phyloP scores from a whole-genome alignment of 2,797 vertebrate genomes.

The Brotula barbata region DNA sequence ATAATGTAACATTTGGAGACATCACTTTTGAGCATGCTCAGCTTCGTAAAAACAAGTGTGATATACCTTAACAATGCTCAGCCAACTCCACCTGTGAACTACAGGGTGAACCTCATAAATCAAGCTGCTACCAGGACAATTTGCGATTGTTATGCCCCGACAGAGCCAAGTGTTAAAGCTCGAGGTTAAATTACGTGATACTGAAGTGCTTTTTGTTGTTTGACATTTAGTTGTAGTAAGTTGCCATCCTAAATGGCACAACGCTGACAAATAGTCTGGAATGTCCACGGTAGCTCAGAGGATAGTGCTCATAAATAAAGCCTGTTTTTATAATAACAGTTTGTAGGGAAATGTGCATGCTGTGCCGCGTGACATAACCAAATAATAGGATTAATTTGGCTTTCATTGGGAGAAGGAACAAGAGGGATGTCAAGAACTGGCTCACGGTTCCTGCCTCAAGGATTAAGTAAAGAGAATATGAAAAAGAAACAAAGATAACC shows the following conservation, averaged over 20 bases:
- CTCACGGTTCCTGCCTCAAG: too few relatives aligned
- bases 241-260: constrained; percentile 22
- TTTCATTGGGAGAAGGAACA: constrained; percentile 61
- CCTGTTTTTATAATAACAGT: constrained; percentile 39
- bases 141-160: neutral
- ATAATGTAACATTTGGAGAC: neutral
- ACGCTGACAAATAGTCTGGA: constrained; percentile 44
- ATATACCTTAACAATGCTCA: neutral
- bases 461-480: too few relatives aligned
- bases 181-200: constrained; percentile 1
- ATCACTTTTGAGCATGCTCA: neutral
- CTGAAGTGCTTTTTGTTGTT: constrained; percentile 32
- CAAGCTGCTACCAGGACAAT: constrained; percentile 16
- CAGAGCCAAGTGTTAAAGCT: constrained; percentile 19
- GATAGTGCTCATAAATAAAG: constrained; percentile 23
- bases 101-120: constrained; percentile 5
- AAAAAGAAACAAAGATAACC: too few relatives aligned
- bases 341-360: constrained; percentile 31
- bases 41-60: neutral
- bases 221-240: constrained; percentile 25
- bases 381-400: constrained; percentile 67
- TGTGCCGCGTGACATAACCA: constrained; percentile 39
- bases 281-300: constrained; percentile 33
- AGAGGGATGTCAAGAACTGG: constrained; percentile 9
- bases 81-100: constrained; percentile 8